Percentiles rank a stretch among this genome's conserved stretches.
Evolutionary conservation across 2,888 invertebrate genomes (phyloP).

Genomic region (Cosmia pyralina): DNA sequence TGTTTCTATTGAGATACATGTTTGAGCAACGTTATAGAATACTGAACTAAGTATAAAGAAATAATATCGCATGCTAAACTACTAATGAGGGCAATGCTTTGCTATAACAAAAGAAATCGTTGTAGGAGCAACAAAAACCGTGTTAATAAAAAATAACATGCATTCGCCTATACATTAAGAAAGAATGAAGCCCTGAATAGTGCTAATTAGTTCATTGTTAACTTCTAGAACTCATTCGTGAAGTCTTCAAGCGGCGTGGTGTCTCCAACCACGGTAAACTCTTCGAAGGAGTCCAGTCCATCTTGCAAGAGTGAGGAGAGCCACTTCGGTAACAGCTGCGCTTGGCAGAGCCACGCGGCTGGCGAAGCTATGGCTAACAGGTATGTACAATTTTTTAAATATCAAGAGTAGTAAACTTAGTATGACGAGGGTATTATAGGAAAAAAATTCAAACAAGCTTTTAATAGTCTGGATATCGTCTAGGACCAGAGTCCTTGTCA

Average conservation of each 20-base stretch:
- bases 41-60: background rate
- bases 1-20: background rate
- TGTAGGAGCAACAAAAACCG: background rate
- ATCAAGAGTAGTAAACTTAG: too few species aligned
- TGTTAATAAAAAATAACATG: slow-evolving; percentile 14
- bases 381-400: slow-evolving; percentile 53
- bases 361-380: slow-evolving; percentile 89
- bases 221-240: slow-evolving; percentile 84
- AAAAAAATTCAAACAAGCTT: too few species aligned
- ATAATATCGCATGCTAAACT: slow-evolving; percentile 34
- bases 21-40: background rate
- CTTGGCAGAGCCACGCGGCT: slow-evolving; percentile 88
- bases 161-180: slow-evolving; percentile 6
- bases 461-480: too few species aligned
- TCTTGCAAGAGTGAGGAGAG: slow-evolving; percentile 89
- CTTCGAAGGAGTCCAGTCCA: slow-evolving; percentile 89
- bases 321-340: slow-evolving; percentile 84
- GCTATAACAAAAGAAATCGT: slow-evolving; percentile 40
- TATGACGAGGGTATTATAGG: too few species aligned
- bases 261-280: slow-evolving; percentile 84
- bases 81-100: slow-evolving; percentile 31
- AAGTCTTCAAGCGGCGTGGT: slow-evolving; percentile 84
- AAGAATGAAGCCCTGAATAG: background rate
- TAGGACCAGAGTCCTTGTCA: too few species aligned
- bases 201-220: background rate